Base-by-base conservation (phyloP, 2,888 invertebrate genomes). In the Hoplodrina ambigua region DNA sequence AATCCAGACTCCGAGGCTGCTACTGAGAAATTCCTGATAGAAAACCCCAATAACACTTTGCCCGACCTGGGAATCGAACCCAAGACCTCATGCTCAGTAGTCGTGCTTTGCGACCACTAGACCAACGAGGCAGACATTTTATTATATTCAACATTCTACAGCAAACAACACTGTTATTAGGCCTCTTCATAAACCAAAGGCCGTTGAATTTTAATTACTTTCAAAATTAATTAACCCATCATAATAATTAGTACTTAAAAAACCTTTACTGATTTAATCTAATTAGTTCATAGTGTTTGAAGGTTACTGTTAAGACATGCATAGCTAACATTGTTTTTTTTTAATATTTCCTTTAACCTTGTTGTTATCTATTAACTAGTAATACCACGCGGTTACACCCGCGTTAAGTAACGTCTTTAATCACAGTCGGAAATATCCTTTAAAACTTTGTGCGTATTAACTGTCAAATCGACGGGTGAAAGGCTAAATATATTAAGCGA, bases 281-380 rank as follows among this genome's bases (percentile, higher is more conserved):
- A 54, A 61, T 25, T 1, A 65, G 56, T 70, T 69, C 41, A 71
- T n/a, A 63, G 53, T 11, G 62, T 75, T 33, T 60, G 74, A 75
- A 83, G 81, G 82, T 74, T 15, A 72, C n/a, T 57, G 55, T 79
- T 76, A 64, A 63, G 67, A 79, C 77, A 81, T 75, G 57, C 65
- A 61, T 69, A 19, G n/a, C 30, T 63, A 64, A 44, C 56, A 59
- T 46, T 68, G 54, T 66, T 65, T 69, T 68, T 33, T 63, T 71
- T 62, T 72, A n/a, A 68, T 74, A 69, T 73, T 81, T 85, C 85
- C 83, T 81, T 44, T 75, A 70, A 11, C 85, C 85, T 85, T 66
- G 74, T 85, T 66, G 74, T 68, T 59, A n/a, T 50, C 33, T 75
- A 46, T 55, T 33, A 52, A 52, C n/a, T 46, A 44, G n/a, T 2